A percentile compares a stretch with the other conserved stretches of the same genome.
phyloP scores from a whole-genome alignment of 2,888 invertebrate genomes.

The Helicoverpa assulta region DNA sequence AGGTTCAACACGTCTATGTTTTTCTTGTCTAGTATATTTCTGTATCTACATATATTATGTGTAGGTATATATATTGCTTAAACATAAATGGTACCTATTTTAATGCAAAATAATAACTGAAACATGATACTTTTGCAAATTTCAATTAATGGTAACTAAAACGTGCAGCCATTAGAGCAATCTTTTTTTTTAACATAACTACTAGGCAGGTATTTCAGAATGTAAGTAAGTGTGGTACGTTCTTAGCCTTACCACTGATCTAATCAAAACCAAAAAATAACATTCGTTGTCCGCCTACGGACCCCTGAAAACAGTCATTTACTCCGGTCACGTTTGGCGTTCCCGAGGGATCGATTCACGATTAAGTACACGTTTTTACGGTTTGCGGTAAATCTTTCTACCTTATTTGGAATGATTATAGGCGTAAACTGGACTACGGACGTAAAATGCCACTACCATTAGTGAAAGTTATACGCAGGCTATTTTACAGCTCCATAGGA shows the following conservation, averaged over 20 bases:
- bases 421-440: conserved; percentile 45
- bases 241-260: no score
- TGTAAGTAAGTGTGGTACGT: no score
- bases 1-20: neutral
- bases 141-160: neutral
- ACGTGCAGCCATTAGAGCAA: neutral
- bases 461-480: conserved; percentile 39
- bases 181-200: no score
- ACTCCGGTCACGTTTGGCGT: conserved; percentile 72
- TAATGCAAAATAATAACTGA: no score
- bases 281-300: neutral
- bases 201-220: no score
- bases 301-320: conserved; percentile 55
- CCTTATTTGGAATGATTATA: conserved; percentile 68
- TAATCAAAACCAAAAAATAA: neutral
- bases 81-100: no score
- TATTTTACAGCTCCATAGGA: conserved; percentile 17
- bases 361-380: conserved; percentile 71
- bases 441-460: conserved; percentile 47
- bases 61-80: neutral
- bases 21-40: neutral
- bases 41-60: neutral
- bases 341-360: conserved; percentile 68
- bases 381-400: conserved; percentile 67
- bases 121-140: neutral